These are phyloP conservation scores for Drosophila flavopinicola DNA, from an alignment of 2,888 invertebrate species.

Conservation along the genomic window DNA sequence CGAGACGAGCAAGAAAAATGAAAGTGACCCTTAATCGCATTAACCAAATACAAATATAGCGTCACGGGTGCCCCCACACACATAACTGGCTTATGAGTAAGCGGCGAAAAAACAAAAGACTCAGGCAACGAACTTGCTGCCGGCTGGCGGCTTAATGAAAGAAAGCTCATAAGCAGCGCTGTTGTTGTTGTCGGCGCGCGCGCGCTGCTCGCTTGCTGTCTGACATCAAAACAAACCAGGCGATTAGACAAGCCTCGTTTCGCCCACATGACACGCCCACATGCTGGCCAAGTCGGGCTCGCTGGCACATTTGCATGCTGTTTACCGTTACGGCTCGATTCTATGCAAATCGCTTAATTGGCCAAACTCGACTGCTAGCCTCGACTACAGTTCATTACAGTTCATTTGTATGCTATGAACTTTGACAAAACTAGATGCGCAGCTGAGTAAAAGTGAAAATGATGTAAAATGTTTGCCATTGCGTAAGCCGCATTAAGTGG, in stretches of 20 bases:
- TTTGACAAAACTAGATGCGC: slow-evolving; percentile 8
- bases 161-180: slow-evolving; percentile 52
- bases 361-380: slow-evolving; percentile 33
- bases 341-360: slow-evolving; percentile 70
- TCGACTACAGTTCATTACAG: slow-evolving; percentile 38
- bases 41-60: slow-evolving; percentile 12
- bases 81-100: slow-evolving; percentile 42
- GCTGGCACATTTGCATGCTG: slow-evolving; percentile 12
- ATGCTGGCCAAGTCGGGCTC: not conserved
- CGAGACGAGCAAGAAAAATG: slow-evolving; percentile 32
- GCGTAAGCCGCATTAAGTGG: slow-evolving; percentile 25
- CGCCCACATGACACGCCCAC: slow-evolving; percentile 53
- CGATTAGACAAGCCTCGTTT: slow-evolving; percentile 70
- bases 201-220: slow-evolving; percentile 17
- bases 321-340: slow-evolving; percentile 34
- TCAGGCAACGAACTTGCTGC: slow-evolving; percentile 55
- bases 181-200: slow-evolving; percentile 41
- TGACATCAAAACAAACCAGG: slow-evolving; percentile 59
- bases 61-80: slow-evolving; percentile 41
- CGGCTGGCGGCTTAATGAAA: slow-evolving; percentile 27
- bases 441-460: slow-evolving; percentile 49
- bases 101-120: slow-evolving; percentile 53
- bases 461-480: slow-evolving; percentile 20
- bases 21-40: slow-evolving; percentile 39
- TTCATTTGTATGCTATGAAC: slow-evolving; percentile 26